Conservation (phyloP, 2,113 vertebrate genomes). For the Porphyrio hochstetteri region DNA sequence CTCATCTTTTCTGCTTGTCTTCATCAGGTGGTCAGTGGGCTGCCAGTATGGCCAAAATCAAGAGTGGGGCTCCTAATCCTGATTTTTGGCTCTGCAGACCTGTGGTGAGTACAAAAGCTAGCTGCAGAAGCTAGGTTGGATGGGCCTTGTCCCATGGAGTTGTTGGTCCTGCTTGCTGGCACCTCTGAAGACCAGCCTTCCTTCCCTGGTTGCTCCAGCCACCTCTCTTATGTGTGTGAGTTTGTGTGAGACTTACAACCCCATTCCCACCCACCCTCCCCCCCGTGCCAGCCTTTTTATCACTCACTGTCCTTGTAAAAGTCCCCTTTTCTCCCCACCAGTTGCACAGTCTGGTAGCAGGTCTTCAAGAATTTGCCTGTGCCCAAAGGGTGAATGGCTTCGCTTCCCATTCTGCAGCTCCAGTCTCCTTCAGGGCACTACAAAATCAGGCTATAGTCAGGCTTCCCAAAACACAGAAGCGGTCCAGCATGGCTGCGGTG, state of each 20-base stretch:
- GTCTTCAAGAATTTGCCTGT: background rate
- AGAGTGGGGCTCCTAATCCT: background rate
- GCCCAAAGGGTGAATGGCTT: background rate
- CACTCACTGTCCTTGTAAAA: background rate
- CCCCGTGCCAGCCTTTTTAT: background rate
- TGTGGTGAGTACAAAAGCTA: background rate
- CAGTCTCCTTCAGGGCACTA: background rate
- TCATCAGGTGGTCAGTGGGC: accelerated
- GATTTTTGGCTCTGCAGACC: background rate
- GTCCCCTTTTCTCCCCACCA: background rate
- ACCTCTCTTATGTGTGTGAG: accelerated
- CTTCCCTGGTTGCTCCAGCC: accelerated
- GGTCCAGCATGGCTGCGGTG: background rate
- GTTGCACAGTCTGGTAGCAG: background rate
- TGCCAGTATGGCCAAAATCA: background rate
- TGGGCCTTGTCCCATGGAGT: background rate
- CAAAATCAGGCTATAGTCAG: background rate
- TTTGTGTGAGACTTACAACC: background rate
- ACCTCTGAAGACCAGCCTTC: background rate
- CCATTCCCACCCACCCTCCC: no score
- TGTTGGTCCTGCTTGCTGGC: background rate
- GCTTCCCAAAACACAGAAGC: background rate
- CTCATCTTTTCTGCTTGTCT: accelerated
- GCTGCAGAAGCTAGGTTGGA: background rate
- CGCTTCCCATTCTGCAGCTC: background rate